phyloP scores from a whole-genome alignment of 2,888 invertebrate genomes.

The Pseudanteris insignis region DNA sequence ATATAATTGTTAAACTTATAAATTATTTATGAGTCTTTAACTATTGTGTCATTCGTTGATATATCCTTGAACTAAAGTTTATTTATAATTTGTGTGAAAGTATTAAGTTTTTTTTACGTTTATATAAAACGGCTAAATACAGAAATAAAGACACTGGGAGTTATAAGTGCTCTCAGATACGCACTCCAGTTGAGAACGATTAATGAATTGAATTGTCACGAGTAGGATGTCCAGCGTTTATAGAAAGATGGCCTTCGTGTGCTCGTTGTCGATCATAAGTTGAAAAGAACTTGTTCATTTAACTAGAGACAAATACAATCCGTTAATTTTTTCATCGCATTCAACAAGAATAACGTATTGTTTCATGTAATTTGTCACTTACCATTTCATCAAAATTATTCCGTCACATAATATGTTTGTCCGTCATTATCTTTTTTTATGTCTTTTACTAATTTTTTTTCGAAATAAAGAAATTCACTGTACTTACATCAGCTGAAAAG shows the following conservation, averaged over 20 bases:
- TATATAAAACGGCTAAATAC: not conserved
- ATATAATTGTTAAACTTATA: no score
- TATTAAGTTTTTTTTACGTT: no score
- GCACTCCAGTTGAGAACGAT: slow-evolving; percentile 22
- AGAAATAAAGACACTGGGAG: slow-evolving; percentile 5
- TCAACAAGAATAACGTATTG: no score
- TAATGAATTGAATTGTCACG: slow-evolving; percentile 33
- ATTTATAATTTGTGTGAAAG: no score
- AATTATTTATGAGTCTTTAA: no score
- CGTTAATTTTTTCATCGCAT: no score
- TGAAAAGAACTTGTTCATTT: slow-evolving; percentile 9
- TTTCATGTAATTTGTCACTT: no score
- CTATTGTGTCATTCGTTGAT: no score
- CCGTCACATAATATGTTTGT: no score
- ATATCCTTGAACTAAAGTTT: no score
- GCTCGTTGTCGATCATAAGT: not conserved
- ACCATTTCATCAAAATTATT: no score
- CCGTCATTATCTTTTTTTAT: slow-evolving; percentile 2
- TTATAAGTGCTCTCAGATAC: slow-evolving; percentile 22
- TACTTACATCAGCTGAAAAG: slow-evolving; percentile 11
- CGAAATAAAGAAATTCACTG: slow-evolving; percentile 5
- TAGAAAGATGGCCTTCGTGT: slow-evolving; percentile 19
- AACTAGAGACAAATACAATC: slow-evolving; percentile 11
- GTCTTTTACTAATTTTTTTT: slow-evolving; percentile 3
- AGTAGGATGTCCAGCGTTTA: slow-evolving; percentile 24